phyloP scores from a whole-genome alignment of 2,888 invertebrate genomes.

The Campaea margaritaria region DNA sequence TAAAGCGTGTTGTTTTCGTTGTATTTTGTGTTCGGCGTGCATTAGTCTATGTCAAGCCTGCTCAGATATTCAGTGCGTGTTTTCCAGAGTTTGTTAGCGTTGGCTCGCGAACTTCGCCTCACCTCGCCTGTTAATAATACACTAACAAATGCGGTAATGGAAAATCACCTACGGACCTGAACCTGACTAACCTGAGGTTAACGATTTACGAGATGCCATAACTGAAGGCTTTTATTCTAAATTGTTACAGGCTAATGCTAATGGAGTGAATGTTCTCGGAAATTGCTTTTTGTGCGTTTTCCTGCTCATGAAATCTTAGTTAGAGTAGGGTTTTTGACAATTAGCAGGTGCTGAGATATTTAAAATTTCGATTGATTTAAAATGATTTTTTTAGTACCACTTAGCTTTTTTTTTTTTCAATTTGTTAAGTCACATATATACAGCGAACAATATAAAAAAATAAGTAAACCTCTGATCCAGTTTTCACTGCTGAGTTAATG shows the following conservation, averaged over 20 bases:
- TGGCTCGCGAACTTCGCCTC: constrained; percentile 54
- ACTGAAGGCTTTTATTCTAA: constrained; percentile 50
- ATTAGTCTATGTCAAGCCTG: constrained; percentile 42
- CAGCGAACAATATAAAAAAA: too few species aligned
- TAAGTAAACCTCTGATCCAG: too few species aligned
- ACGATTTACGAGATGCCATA: constrained; percentile 53
- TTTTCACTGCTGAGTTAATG: too few species aligned
- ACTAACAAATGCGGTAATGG: constrained; percentile 54
- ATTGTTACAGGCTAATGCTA: constrained; percentile 46
- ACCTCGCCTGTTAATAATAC: constrained; percentile 58
- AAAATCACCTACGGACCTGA: constrained; percentile 52
- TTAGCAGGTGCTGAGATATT: too few species aligned
- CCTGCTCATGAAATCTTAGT: constrained; percentile 8
- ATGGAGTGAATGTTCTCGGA: constrained; percentile 48
- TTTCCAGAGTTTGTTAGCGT: constrained; percentile 62
- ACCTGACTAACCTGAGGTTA: constrained; percentile 41
- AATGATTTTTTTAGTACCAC: too few species aligned
- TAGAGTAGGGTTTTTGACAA: neutral
- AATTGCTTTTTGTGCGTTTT: constrained; percentile 38
- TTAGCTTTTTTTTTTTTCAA: too few species aligned
- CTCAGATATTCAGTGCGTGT: constrained; percentile 42
- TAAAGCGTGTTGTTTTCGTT: constrained; percentile 4
- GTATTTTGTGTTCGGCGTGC: constrained; percentile 16
- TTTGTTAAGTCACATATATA: too few species aligned
- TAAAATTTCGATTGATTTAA: too few species aligned